Evolutionary conservation across 1,140 invertebrate species (phyloP).

Genomic region (Mactra quadrangularis): DNA sequence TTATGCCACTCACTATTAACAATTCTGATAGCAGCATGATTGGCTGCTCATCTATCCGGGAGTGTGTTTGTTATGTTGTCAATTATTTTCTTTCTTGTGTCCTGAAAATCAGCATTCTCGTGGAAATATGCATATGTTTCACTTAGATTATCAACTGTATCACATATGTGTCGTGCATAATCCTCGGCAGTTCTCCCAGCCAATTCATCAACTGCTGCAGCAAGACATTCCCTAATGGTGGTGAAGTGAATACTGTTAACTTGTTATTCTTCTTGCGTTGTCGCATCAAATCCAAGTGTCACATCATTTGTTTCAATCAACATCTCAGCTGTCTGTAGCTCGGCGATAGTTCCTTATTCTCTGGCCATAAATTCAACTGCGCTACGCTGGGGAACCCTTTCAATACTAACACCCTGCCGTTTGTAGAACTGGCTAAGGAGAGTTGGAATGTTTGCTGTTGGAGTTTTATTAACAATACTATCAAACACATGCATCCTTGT

Average conservation of each 20-base stretch:
- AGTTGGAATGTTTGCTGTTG: not conserved
- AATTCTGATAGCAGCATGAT: not conserved
- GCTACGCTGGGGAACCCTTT: not conserved
- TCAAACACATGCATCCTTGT: not conserved
- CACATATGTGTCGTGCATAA: conserved; percentile 45
- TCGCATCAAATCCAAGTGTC: conserved; percentile 3
- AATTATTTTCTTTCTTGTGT: not conserved
- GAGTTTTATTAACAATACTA: not conserved
- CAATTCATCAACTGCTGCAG: conserved; percentile 42
- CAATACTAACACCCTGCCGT: not conserved
- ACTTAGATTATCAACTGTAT: conserved; percentile 34
- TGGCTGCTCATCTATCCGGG: not conserved
- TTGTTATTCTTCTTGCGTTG: conserved; percentile 8
- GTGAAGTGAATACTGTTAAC: conserved; percentile 59
- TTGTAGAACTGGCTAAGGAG: not conserved
- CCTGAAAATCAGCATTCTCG: not conserved
- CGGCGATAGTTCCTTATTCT: not conserved
- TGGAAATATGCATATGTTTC: conserved; percentile 20
- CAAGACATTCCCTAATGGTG: conserved; percentile 36
- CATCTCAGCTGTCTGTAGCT: not conserved
- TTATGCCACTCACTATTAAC: not conserved
- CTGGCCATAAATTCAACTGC: not conserved
- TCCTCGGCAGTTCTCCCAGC: conserved; percentile 56
- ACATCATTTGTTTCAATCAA: not conserved
- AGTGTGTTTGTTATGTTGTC: not conserved